phyloP scores from a whole-genome alignment of 2,797 vertebrate species.

The Lerista edwardsae region DNA sequence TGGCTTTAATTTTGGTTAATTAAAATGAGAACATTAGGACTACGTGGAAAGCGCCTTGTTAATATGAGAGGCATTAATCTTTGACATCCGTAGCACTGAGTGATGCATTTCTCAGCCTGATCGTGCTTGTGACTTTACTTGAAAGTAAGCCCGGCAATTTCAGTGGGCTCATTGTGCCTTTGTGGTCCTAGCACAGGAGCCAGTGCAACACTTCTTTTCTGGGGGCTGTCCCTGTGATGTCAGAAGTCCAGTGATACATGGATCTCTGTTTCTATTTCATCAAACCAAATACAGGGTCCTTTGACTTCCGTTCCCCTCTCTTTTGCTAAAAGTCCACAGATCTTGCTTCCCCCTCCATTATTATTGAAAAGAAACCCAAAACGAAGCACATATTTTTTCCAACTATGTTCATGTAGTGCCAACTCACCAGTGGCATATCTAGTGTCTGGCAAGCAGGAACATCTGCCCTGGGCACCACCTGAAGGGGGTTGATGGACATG shows the following conservation, averaged over 20 bases:
- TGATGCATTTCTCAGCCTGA: neutral
- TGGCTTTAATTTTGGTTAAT: neutral
- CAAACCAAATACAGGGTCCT: too few species aligned
- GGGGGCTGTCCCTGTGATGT: neutral
- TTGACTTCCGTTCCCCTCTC: too few species aligned
- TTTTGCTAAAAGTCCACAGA: too few species aligned
- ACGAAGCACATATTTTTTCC: too few species aligned
- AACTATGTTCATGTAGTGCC: too few species aligned
- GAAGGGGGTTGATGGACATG: too few species aligned
- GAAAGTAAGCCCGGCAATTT: neutral
- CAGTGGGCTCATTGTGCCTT: neutral
- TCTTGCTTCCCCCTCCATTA: too few species aligned
- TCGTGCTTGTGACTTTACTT: neutral
- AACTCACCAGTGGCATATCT: too few species aligned
- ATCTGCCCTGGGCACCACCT: too few species aligned
- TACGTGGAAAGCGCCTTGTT: neutral
- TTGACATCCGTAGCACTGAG: neutral
- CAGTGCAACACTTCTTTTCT: neutral
- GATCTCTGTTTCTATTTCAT: too few species aligned
- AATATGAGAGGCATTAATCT: slow-evolving; percentile 5
- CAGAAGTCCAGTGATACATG: neutral
- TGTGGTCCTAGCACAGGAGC: neutral
- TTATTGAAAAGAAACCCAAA: too few species aligned
- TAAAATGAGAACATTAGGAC: neutral
- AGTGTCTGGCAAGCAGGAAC: too few species aligned